Percentiles rank a stretch among this genome's conserved stretches.
These are phyloP conservation scores for Sparidentex hasta DNA, from an alignment of 2,797 vertebrate genomes.

Conservation along the genomic window DNA sequence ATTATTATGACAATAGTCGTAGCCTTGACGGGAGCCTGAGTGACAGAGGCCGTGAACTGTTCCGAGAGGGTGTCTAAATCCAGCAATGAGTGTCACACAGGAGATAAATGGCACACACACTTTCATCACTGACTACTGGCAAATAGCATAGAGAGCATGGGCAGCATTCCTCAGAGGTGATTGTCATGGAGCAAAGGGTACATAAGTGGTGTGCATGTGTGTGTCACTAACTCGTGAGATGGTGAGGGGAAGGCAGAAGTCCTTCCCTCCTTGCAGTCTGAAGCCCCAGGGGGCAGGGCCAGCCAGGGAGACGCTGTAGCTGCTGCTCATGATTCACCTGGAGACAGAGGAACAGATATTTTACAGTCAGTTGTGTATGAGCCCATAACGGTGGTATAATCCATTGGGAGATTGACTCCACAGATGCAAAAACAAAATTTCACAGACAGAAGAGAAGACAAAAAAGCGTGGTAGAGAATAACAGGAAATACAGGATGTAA, in stretches of 20 bases:
- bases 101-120: constrained; percentile 39
- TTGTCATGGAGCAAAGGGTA: constrained; percentile 57
- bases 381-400: background rate
- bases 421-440: background rate
- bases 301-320: constrained; percentile 92
- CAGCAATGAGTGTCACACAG: constrained; percentile 51
- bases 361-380: background rate
- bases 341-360: constrained; percentile 34
- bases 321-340: constrained; percentile 90
- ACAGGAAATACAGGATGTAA: constrained; percentile 23
- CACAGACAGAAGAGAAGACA: background rate
- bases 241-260: constrained; percentile 97
- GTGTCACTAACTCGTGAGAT: constrained; percentile 93
- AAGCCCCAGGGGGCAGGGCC: constrained; percentile 98
- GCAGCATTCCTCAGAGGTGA: constrained; percentile 69
- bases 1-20: constrained; percentile 53
- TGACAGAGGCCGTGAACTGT: constrained; percentile 44
- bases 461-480: background rate
- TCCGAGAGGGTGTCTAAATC: constrained; percentile 55
- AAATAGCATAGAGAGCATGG: constrained; percentile 55
- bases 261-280: constrained; percentile 98
- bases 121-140: constrained; percentile 47
- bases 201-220: constrained; percentile 16
- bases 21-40: constrained; percentile 24
- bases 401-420: background rate